phyloP scores from a whole-genome alignment of 2,113 vertebrate genomes.

The Origma solitaria region DNA sequence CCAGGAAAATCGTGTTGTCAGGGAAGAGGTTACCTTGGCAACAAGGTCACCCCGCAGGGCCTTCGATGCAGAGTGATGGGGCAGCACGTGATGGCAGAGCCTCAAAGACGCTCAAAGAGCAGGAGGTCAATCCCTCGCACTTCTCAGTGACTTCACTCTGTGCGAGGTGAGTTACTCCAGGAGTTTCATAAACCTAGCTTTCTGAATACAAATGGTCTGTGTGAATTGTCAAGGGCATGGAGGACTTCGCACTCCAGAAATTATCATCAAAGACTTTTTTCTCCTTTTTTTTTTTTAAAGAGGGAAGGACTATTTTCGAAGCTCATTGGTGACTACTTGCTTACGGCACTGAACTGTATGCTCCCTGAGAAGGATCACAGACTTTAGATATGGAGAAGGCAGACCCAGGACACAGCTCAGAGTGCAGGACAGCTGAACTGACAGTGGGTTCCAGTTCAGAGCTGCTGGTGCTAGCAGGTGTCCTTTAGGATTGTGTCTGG shows the following conservation, averaged over 20 bases:
- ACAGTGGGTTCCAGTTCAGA: background rate
- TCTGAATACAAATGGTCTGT: conserved; percentile 28
- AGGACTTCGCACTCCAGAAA: background rate
- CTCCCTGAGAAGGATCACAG: background rate
- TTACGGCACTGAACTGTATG: background rate
- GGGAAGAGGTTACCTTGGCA: conserved; percentile 29
- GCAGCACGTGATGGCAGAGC: background rate
- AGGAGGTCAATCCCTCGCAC: conserved; percentile 23
- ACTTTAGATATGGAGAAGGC: background rate
- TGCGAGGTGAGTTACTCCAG: background rate
- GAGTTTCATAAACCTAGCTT: background rate
- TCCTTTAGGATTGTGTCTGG: background rate
- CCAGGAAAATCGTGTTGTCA: background rate
- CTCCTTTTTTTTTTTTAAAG: background rate
- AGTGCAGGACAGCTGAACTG: background rate
- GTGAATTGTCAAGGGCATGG: background rate
- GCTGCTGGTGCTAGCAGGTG: fast-evolving
- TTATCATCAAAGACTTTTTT: background rate
- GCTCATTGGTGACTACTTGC: background rate
- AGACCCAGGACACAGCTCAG: background rate
- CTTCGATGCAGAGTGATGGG: background rate
- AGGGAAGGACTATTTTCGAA: background rate
- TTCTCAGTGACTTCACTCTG: background rate
- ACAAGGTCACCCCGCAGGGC: background rate
- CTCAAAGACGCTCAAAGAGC: background rate